These are phyloP conservation scores for Hirtodrosophila histrioides DNA, from an alignment of 2,888 invertebrate genomes.

Conservation along the genomic window DNA sequence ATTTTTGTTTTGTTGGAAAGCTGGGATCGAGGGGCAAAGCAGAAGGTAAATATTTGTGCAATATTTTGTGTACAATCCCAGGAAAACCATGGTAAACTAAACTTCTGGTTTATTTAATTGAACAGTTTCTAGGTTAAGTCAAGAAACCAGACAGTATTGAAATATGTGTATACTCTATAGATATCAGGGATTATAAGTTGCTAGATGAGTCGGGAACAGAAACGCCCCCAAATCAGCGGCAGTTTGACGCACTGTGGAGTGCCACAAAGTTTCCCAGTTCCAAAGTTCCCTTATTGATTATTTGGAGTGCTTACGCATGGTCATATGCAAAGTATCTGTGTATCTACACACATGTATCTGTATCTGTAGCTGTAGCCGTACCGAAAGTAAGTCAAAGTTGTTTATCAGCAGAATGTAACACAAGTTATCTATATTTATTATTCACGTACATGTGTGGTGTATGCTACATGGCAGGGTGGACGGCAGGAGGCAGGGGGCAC, in stretches of 20 bases:
- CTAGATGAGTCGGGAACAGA: constrained; percentile 19
- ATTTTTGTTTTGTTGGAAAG: too few relatives aligned
- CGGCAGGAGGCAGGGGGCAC: constrained; percentile 2
- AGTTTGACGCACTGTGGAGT: constrained; percentile 52
- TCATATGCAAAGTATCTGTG: constrained; percentile 48
- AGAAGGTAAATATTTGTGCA: too few relatives aligned
- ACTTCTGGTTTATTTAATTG: too few relatives aligned
- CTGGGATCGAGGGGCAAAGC: too few relatives aligned
- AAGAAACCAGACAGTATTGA: too few relatives aligned
- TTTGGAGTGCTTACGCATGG: constrained; percentile 75
- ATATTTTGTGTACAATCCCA: too few relatives aligned
- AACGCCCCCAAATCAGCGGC: constrained; percentile 46
- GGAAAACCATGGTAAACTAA: too few relatives aligned
- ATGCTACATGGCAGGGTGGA: background rate
- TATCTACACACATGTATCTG: constrained; percentile 28
- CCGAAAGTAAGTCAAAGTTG: constrained; percentile 74
- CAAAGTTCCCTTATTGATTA: constrained; percentile 76
- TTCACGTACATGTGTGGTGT: constrained; percentile 21
- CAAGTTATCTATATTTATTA: constrained; percentile 60
- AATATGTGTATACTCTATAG: too few relatives aligned
- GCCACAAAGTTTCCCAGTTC: constrained; percentile 48
- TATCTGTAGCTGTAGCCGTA: constrained; percentile 31
- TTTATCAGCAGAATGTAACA: constrained; percentile 64
- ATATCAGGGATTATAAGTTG: background rate
- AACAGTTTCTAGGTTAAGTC: too few relatives aligned